Percentiles rank a stretch among this genome's conserved stretches.
Evolutionary conservation across 2,113 vertebrate genomes (phyloP).

Genomic region (Malurus alboscapulatus): DNA sequence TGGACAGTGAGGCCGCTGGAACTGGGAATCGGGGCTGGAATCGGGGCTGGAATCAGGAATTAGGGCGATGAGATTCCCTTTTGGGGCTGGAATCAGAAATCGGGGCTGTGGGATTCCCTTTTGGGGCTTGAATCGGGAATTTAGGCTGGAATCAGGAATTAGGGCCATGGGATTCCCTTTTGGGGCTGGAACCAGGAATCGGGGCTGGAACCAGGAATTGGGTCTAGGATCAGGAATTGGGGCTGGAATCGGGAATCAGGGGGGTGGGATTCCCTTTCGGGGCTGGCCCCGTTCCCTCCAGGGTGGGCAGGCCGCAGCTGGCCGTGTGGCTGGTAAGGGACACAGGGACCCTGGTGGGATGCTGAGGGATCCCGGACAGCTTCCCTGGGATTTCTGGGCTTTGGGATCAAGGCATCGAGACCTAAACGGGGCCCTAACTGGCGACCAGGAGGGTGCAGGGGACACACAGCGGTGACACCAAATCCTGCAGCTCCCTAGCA

Average conservation of each 20-base stretch:
- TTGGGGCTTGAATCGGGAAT: not conserved
- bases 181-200: not conserved
- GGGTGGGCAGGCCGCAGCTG: not conserved
- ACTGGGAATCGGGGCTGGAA: no score
- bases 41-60: not conserved
- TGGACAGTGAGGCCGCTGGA: rapidly evolving
- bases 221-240: no score
- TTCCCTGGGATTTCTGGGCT: not conserved
- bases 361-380: not conserved
- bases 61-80: not conserved
- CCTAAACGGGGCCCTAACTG: not conserved
- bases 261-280: not conserved
- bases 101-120: not conserved
- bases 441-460: rapidly evolving
- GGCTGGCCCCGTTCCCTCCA: not conserved
- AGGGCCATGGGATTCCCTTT: not conserved
- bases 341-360: not conserved
- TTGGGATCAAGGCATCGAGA: rapidly evolving
- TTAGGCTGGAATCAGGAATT: not conserved
- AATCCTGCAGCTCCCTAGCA: rapidly evolving
- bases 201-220: no score
- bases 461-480: not conserved
- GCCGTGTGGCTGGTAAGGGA: not conserved
- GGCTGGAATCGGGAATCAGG: not conserved
- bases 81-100: not conserved